Evolutionary conservation across 2,888 invertebrate genomes (phyloP).

Genomic region (Sturmia bella): DNA sequence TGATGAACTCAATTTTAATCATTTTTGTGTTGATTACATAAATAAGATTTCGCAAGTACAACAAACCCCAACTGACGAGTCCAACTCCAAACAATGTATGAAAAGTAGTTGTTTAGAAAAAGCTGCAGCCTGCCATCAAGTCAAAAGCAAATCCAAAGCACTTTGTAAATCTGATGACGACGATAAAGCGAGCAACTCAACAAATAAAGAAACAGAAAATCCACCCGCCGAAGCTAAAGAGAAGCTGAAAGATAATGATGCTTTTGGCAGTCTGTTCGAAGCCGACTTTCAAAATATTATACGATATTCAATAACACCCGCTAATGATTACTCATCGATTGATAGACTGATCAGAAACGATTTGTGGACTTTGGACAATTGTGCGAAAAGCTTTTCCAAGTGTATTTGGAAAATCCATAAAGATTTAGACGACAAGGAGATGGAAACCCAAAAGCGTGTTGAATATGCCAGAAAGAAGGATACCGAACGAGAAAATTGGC

Average conservation of each 20-base stretch:
- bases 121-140: no score
- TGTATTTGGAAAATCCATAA: slow-evolving; percentile 21
- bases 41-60: no score
- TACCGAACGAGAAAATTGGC: neutral
- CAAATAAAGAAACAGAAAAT: neutral
- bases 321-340: slow-evolving; percentile 3
- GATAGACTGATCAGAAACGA: slow-evolving; percentile 38
- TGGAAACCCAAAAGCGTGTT: slow-evolving; percentile 1
- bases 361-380: slow-evolving; percentile 29
- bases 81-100: no score
- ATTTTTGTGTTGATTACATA: no score
- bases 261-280: neutral
- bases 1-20: no score
- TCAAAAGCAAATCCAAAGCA: no score
- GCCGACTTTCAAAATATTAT: slow-evolving; percentile 37
- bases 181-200: neutral
- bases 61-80: no score
- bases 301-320: slow-evolving; percentile 2
- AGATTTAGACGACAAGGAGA: slow-evolving; percentile 7
- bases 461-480: neutral
- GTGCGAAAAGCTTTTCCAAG: slow-evolving; percentile 21
- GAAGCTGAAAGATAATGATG: neutral
- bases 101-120: no score
- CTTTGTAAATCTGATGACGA: neutral
- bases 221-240: neutral